These are phyloP conservation scores for Chloroceryle amazona DNA, from an alignment of 2,797 vertebrate species.

Conservation along the genomic window DNA sequence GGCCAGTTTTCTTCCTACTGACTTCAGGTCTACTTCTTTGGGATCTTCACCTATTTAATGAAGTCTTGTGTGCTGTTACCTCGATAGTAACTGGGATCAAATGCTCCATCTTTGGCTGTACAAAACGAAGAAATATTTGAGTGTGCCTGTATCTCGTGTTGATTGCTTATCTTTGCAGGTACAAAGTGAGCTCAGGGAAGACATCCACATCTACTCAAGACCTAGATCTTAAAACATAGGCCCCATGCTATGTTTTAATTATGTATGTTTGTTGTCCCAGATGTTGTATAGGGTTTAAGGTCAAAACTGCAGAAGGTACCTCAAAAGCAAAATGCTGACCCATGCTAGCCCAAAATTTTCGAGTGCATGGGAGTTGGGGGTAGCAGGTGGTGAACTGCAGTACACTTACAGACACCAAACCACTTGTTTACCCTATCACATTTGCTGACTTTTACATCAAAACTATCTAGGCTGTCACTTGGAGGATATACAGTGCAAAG, in stretches of 20 bases:
- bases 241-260: neutral
- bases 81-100: neutral
- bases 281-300: neutral
- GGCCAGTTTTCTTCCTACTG: neutral
- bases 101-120: neutral
- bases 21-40: neutral
- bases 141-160: neutral
- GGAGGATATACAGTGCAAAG: neutral
- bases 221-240: neutral
- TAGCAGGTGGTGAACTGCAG: neutral
- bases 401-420: neutral
- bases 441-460: neutral
- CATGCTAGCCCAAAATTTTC: neutral
- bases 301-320: neutral
- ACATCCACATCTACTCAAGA: rapidly evolving
- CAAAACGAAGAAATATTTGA: neutral
- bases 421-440: neutral
- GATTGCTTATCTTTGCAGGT: neutral
- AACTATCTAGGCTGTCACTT: neutral
- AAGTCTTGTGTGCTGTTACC: neutral
- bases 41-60: neutral
- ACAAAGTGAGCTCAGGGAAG: neutral
- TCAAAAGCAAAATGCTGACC: neutral
- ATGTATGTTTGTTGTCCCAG: rapidly evolving
- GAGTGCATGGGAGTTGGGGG: neutral